Evolutionary conservation across 2,113 vertebrate species (phyloP).

Genomic region (Hippocampus abdominalis): DNA sequence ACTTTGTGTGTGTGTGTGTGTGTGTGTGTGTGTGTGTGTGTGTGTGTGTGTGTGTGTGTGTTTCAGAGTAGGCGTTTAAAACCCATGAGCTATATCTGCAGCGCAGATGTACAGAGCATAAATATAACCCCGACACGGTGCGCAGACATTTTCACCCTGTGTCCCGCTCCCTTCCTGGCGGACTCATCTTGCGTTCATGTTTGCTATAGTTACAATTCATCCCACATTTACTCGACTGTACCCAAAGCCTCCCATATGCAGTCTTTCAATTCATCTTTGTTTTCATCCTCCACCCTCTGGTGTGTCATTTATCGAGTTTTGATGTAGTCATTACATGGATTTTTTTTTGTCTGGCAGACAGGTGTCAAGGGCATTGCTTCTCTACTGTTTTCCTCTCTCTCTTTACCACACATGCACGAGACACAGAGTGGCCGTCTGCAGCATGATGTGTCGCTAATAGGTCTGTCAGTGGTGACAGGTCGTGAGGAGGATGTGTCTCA

Average conservation of each 20-base stretch:
- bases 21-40: constrained; percentile 2
- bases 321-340: constrained; percentile 58
- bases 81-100: constrained; percentile 31
- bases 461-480: constrained; percentile 67
- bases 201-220: constrained; percentile 16
- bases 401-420: constrained; percentile 33
- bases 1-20: neutral
- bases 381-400: constrained; percentile 38
- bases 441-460: constrained; percentile 69
- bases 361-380: constrained; percentile 64
- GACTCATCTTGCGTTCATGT: constrained; percentile 29
- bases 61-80: constrained; percentile 17
- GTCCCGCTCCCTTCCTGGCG: constrained; percentile 10
- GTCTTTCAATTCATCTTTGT: constrained; percentile 17
- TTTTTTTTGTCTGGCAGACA: constrained; percentile 58
- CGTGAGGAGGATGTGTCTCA: constrained; percentile 57
- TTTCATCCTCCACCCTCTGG: constrained; percentile 8
- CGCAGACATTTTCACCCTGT: constrained; percentile 23
- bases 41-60: constrained; percentile 4
- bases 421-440: constrained; percentile 38
- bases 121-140: constrained; percentile 18
- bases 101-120: constrained; percentile 19
- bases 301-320: constrained; percentile 48
- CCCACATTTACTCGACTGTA: constrained; percentile 23
- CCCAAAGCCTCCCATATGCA: neutral